These are phyloP conservation scores for Drosophila sp. DNA, from an alignment of 1,140 invertebrate genomes.

Conservation along the genomic window DNA sequence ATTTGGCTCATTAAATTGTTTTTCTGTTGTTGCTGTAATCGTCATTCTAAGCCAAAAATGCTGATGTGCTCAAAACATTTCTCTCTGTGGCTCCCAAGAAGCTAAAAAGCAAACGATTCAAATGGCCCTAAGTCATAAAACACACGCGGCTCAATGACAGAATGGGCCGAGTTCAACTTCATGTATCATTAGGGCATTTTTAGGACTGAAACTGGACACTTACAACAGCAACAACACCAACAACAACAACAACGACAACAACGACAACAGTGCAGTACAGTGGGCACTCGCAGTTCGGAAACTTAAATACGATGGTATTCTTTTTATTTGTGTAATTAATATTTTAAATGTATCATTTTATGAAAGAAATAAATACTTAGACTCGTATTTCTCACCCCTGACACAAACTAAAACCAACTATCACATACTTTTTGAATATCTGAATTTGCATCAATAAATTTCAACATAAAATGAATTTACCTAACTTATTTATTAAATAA, in stretches of 20 bases:
- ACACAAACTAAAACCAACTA: no score
- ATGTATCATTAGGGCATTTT: conserved; percentile 71
- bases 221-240: conserved; percentile 52
- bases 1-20: conserved; percentile 74
- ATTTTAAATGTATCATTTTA: no score
- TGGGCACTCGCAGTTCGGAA: neutral
- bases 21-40: conserved; percentile 21
- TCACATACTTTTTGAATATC: no score
- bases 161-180: conserved; percentile 74
- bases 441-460: no score
- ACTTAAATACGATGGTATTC: neutral
- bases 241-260: conserved; percentile 49
- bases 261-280: conserved; percentile 28
- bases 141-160: conserved; percentile 73
- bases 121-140: conserved; percentile 76
- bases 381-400: no score
- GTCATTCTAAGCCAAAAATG: conserved; percentile 52
- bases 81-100: conserved; percentile 13
- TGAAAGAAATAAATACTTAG: no score
- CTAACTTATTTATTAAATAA: no score
- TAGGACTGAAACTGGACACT: conserved; percentile 30
- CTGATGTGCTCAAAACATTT: conserved; percentile 62
- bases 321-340: no score
- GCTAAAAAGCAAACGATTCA: conserved; percentile 61
- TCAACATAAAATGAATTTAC: no score